These are phyloP conservation scores for Oophaga sylvatica DNA, from an alignment of 2,797 vertebrate genomes.

Conservation along the genomic window DNA sequence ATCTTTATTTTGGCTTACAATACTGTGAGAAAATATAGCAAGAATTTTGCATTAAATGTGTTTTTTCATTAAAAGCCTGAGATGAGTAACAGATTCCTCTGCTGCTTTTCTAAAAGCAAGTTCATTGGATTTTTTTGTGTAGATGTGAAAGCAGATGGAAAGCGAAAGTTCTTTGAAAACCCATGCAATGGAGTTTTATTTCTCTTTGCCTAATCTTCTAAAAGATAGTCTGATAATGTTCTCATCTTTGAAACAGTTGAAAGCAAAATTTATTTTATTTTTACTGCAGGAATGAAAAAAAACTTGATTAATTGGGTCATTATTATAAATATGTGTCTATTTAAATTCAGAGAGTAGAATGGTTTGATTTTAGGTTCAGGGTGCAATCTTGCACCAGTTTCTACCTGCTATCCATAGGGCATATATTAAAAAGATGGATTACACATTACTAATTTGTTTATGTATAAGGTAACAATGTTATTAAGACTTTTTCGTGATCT, in stretches of 20 bases:
- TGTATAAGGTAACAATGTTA: background rate
- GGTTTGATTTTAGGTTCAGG: background rate
- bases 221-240: slow-evolving; percentile 73
- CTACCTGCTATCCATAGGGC: background rate
- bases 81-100: slow-evolving; percentile 52
- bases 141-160: slow-evolving; percentile 62
- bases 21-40: slow-evolving; percentile 10
- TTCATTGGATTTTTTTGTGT: slow-evolving; percentile 50
- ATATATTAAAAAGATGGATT: background rate
- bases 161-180: slow-evolving; percentile 54
- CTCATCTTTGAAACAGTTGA: slow-evolving; percentile 70
- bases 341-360: background rate
- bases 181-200: slow-evolving; percentile 55
- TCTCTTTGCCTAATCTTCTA: slow-evolving; percentile 68
- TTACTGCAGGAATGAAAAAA: slow-evolving; percentile 27
- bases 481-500: background rate
- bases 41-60: slow-evolving; percentile 49
- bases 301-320: slow-evolving; percentile 60
- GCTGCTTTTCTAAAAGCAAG: slow-evolving; percentile 57
- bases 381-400: background rate
- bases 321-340: slow-evolving; percentile 35
- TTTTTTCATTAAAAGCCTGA: slow-evolving; percentile 50
- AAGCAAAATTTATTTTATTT: slow-evolving; percentile 64
- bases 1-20: slow-evolving; percentile 1
- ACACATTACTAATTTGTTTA: background rate